Base-by-base conservation (phyloP, 2,888 invertebrate genomes). In the Dexiosoma caninum region DNA sequence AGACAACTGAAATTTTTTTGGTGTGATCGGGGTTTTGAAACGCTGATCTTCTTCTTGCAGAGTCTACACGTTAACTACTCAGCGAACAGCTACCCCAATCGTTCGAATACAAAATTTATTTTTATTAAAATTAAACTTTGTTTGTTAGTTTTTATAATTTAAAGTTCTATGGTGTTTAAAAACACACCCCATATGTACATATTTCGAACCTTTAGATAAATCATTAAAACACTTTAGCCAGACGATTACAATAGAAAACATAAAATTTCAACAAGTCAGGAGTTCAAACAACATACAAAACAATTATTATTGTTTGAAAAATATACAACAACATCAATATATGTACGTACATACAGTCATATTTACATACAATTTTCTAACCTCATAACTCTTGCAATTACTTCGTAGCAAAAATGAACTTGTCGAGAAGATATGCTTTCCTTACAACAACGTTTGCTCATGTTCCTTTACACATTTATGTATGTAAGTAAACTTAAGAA, bases 331-430 rank as follows among this genome's bases (percentile, higher is more conserved):
- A 69, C 53, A 51, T 35, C 46, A 42, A n/a, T n/a, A n/a, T n/a
- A n/a, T n/a, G 51, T 10, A 51, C 14, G 30, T 10, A 32, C 32
- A 66, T 5, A 42, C 37, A 59, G n/a, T 19, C 30, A 30, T 9
- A 64, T 27, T 49, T 19, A 72, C 76, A 69, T 53, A 69, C 37
- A 3, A 27, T 5, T 40, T 42, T 40, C 12, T 62, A 81, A 81
- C 62, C 72, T 67, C 76, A 77, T 77, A 76, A 76, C 77, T 77
- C 80, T 62, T 81, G 67, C 76, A 77, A 80, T 76, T 80, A 80
- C 55, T 80, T 81, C 55, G 27, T 2, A 42, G 35, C 32, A 44
- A 60, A 60, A 46, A 72, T 21, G 19, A 16, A 23, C 55, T 55
- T 81, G 67, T 57, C 62, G 60, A 57, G 55, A 49, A 69, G 80